A percentile compares a stretch with the other conserved stretches of the same genome.
Evolutionary conservation across 2,888 invertebrate species (phyloP).

Genomic region (Drosophila crucigera): DNA sequence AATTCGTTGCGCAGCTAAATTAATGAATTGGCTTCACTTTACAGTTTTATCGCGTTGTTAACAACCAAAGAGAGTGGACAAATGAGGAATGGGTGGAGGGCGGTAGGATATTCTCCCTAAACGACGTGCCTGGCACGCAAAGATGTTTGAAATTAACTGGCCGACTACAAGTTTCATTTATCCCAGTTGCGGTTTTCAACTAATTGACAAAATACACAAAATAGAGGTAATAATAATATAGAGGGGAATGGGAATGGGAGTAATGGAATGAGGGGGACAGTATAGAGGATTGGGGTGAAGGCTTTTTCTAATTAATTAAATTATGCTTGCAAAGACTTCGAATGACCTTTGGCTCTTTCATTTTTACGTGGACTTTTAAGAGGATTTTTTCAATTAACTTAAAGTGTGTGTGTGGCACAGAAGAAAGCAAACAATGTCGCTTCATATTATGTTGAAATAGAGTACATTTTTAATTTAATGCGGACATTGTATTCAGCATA

Average conservation of each 20-base stretch:
- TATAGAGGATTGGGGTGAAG: constrained; percentile 5
- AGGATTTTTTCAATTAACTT: constrained; percentile 47
- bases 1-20: constrained; percentile 41
- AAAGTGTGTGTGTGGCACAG: constrained; percentile 18
- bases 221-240: neutral
- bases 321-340: constrained; percentile 48
- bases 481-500: neutral
- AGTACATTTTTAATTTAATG: constrained; percentile 14
- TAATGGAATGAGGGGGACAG: neutral
- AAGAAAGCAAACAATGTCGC: neutral
- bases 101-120: neutral
- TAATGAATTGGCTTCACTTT: constrained; percentile 61
- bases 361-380: constrained; percentile 41
- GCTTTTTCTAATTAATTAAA: constrained; percentile 58
- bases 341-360: constrained; percentile 9
- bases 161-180: constrained; percentile 27
- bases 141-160: constrained; percentile 34
- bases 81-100: neutral
- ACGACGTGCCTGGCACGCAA: constrained; percentile 24
- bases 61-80: constrained; percentile 9
- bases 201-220: constrained; percentile 50
- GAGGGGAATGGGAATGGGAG: neutral
- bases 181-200: constrained; percentile 40
- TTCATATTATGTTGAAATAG: neutral
- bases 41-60: constrained; percentile 51